phyloP scores from a whole-genome alignment of 2,888 invertebrate genomes.

The Caradrina clavipalpis region DNA sequence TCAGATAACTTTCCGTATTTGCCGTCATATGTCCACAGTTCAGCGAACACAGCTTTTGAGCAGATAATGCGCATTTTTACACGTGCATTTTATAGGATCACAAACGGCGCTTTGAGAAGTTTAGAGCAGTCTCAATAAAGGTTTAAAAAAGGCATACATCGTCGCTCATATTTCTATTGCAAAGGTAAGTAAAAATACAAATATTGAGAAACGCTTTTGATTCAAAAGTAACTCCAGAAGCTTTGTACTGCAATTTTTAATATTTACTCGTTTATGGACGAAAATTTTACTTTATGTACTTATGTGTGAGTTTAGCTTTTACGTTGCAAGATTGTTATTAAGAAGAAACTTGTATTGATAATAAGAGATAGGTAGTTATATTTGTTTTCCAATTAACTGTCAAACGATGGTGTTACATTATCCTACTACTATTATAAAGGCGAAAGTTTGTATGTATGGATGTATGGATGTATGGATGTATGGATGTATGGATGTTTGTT shows the following conservation, averaged over 20 bases:
- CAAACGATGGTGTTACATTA: too few species aligned
- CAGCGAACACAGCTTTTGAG: slow-evolving; percentile 41
- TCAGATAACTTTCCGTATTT: slow-evolving; percentile 52
- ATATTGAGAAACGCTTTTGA: slow-evolving; percentile 1
- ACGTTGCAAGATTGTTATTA: slow-evolving; percentile 22
- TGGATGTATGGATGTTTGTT: too few species aligned
- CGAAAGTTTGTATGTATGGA: too few species aligned
- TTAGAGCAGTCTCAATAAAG: slow-evolving; percentile 5
- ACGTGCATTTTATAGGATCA: slow-evolving; percentile 23
- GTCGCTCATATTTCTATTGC: slow-evolving; percentile 9
- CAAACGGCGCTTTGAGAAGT: slow-evolving; percentile 45
- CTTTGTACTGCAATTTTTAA: neutral
- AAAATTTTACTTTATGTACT: neutral
- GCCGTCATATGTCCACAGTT: slow-evolving; percentile 39
- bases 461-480: too few species aligned
- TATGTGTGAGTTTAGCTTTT: slow-evolving; percentile 12
- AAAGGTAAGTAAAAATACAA: slow-evolving; percentile 3
- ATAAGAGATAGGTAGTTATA: slow-evolving; percentile 6
- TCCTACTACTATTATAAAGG: too few species aligned
- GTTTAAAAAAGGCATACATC: slow-evolving; percentile 4
- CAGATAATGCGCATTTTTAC: slow-evolving; percentile 54
- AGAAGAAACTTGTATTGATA: slow-evolving; percentile 31
- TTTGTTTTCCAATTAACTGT: slow-evolving; percentile 9
- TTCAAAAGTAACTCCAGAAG: slow-evolving; percentile 21
- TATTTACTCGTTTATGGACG: neutral